A percentile compares a stretch with the other conserved stretches of the same genome.
phyloP scores from a whole-genome alignment of 2,113 vertebrate species.

The Psittacus erithacus region DNA sequence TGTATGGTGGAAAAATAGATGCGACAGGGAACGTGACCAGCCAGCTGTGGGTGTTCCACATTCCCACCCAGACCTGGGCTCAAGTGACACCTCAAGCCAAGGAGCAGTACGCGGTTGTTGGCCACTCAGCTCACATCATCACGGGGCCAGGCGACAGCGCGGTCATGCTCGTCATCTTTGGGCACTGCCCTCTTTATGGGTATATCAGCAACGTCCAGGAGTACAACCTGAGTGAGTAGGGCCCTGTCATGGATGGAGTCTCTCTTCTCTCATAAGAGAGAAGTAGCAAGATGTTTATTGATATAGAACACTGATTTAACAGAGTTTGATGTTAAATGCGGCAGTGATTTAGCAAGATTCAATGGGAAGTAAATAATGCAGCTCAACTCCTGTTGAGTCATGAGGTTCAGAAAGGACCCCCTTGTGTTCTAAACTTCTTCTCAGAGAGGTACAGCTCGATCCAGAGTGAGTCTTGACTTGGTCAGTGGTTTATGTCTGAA shows the following conservation, averaged over 20 bases:
- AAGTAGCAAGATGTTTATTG: not conserved
- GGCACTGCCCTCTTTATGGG: slow-evolving; percentile 94
- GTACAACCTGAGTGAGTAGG: slow-evolving; percentile 87
- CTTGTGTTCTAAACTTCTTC: not conserved
- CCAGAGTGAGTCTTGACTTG: not conserved
- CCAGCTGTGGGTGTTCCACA: slow-evolving; percentile 92
- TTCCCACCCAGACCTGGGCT: slow-evolving; percentile 87
- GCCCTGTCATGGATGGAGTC: not conserved
- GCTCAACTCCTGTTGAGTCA: not conserved
- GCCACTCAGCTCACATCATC: slow-evolving; percentile 91
- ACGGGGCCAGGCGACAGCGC: slow-evolving; percentile 67
- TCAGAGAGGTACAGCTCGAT: not conserved
- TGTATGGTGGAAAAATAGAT: slow-evolving; percentile 97
- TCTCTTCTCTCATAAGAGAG: not conserved
- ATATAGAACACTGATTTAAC: not conserved
- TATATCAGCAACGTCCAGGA: slow-evolving; percentile 95
- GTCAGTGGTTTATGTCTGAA: not conserved
- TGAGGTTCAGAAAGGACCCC: not conserved
- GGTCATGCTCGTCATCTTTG: slow-evolving; percentile 93
- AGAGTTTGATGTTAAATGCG: not conserved
- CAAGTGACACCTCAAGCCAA: slow-evolving; percentile 76
- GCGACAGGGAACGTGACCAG: slow-evolving; percentile 91
- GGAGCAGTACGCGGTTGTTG: slow-evolving; percentile 94
- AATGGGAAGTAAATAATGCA: not conserved
- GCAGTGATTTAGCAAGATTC: not conserved